A percentile compares a stretch with the other conserved stretches of the same genome.
Evolutionary conservation across 2,113 vertebrate species (phyloP).

Genomic region (Heterochromis multidens): DNA sequence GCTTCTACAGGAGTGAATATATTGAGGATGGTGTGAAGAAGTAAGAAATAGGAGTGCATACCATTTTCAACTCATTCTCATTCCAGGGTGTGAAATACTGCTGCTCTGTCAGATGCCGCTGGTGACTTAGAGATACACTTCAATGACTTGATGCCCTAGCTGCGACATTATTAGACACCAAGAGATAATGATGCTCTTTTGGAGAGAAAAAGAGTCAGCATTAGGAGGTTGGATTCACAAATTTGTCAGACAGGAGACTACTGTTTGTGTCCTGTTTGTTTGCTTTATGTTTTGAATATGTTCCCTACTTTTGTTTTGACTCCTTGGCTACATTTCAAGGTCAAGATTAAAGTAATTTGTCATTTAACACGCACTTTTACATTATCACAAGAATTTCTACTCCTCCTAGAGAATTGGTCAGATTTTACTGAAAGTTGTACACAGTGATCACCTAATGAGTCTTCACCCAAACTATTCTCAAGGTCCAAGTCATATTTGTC

Average conservation of each 20-base stretch:
- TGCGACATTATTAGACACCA: too few species aligned
- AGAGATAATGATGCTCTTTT: background rate
- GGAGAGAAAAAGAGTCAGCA: background rate
- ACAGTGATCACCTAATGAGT: background rate
- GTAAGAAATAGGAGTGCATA: conserved; percentile 67
- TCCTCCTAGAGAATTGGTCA: background rate
- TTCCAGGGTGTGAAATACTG: background rate
- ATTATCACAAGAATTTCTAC: background rate
- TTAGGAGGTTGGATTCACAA: background rate
- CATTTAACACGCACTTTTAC: accelerated
- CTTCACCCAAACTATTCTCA: background rate
- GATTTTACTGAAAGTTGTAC: background rate
- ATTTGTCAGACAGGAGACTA: background rate
- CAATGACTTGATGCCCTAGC: too few species aligned
- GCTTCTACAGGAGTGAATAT: conserved; percentile 96
- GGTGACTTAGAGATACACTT: background rate
- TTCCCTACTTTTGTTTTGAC: background rate
- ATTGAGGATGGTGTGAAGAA: conserved; percentile 53
- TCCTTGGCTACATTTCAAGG: background rate
- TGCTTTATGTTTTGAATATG: background rate
- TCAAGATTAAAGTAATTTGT: background rate
- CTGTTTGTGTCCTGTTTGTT: background rate
- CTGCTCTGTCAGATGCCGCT: background rate
- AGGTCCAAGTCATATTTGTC: background rate
- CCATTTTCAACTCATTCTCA: background rate